phyloP scores from a whole-genome alignment of 2,113 vertebrate genomes.

The Nesospiza acunhae region DNA sequence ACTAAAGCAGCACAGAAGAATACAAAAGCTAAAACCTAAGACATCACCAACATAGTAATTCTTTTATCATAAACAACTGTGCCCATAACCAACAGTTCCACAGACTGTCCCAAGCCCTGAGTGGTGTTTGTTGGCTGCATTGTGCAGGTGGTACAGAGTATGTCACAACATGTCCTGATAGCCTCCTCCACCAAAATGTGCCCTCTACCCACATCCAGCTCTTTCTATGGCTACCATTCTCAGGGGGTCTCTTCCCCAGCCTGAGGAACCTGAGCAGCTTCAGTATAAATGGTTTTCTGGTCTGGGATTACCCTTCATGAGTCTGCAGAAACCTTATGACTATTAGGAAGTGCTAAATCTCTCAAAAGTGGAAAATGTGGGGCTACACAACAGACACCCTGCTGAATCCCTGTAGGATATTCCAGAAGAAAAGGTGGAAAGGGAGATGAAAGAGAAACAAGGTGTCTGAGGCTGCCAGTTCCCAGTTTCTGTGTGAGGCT shows the following conservation, averaged over 20 bases:
- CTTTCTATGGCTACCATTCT: neutral
- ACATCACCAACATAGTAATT: neutral
- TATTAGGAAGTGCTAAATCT: neutral
- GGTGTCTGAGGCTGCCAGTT: neutral
- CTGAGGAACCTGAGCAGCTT: neutral
- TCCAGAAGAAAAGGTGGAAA: neutral
- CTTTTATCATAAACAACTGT: neutral
- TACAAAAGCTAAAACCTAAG: neutral
- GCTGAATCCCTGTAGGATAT: neutral
- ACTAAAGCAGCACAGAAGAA: neutral
- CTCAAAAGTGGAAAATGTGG: neutral
- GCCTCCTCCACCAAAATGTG: neutral
- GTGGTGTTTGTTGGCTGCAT: neutral
- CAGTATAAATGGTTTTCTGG: neutral
- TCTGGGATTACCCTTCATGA: neutral
- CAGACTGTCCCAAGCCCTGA: neutral
- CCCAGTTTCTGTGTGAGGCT: neutral
- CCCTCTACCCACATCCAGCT: neutral
- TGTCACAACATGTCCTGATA: neutral
- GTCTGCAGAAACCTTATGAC: neutral
- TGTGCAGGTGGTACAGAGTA: neutral
- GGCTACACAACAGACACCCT: neutral
- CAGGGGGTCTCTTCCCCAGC: neutral
- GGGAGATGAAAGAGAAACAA: neutral
- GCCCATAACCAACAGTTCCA: neutral